Base-by-base conservation (phyloP, 2,113 vertebrate species). In the Connochaetes taurinus region DNA sequence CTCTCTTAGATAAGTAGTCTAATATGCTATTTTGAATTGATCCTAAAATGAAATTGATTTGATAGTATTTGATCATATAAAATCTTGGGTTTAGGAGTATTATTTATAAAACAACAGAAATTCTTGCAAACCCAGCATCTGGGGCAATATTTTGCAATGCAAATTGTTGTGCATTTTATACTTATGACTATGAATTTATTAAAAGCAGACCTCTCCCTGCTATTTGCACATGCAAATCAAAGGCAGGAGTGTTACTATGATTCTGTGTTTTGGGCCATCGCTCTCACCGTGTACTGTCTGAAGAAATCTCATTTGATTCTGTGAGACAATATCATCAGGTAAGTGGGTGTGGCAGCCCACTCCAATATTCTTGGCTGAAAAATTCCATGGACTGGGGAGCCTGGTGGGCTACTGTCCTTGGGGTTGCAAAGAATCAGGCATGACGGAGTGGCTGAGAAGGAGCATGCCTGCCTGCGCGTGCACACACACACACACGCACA, bases 91-190 rank as follows among this genome's bases (percentile, higher is more conserved):
- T 36, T 36, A 47, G 25, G 82, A 36, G 85, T 94, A 36, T 93
- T 55, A 90, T 93, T 94, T 50, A 52, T 36, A 96, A 91, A 94
- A 93, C 87, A 47, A 74, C 87, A 92, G 62, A 94, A 78, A 96
- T 89, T 91, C 47, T 95, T 89, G 52, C 91, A 81, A 97, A 91
- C 53, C 92, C 87, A 76, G 74, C 94, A 91, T 95, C 81, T 94
- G 97, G 58, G 88, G 58, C 8, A 60, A 29, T 74, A 81, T 55
- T 98, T 97, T 96, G 96, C 96, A 96, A 89, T 95, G 91, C 94
- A 97, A 89, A 96, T 96, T 88, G 90, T 43, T 58, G 55, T n/a
- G 5, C 84, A n/a, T 78, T 96, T 83, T 93, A 47, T 81, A 58
- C 88, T 96, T 87, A 50, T 93, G 88, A 82, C 60, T 85, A 15